Conservation (phyloP, 2,113 vertebrate genomes). For the Corythornis vintsioides region DNA sequence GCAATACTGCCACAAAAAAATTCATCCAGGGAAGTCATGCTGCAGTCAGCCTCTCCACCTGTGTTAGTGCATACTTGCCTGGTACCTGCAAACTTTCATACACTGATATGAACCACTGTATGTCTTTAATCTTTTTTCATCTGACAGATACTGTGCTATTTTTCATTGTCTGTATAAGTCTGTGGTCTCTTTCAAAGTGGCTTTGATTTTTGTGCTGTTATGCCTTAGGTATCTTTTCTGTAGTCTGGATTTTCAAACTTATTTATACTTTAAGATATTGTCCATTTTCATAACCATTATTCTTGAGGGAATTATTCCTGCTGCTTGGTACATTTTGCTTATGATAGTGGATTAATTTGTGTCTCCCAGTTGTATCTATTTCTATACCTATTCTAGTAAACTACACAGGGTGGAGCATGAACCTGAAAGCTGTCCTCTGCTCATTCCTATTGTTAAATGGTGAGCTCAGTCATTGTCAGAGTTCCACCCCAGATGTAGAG, state of each 20-base stretch:
- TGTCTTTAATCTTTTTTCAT: slow-evolving; percentile 20
- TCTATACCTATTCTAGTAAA: background rate
- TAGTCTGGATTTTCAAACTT: background rate
- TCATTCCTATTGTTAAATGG: background rate
- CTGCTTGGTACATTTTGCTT: background rate
- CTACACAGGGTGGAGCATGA: background rate
- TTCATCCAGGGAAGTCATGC: background rate
- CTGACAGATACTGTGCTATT: background rate
- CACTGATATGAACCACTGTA: background rate
- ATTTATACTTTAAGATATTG: slow-evolving; percentile 12
- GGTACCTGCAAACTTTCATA: slow-evolving; percentile 19
- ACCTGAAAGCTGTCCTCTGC: background rate
- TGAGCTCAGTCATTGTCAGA: background rate
- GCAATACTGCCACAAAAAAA: slow-evolving; percentile 12
- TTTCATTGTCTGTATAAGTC: background rate
- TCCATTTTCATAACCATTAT: background rate
- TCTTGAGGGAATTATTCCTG: background rate
- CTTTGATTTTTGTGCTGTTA: slow-evolving; percentile 47
- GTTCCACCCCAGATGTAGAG: background rate
- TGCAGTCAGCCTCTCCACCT: background rate
- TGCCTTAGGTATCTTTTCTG: background rate
- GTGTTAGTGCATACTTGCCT: background rate
- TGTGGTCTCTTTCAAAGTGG: background rate
- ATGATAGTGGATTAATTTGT: background rate
- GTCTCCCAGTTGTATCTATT: background rate